Conservation (phyloP, 1,140 invertebrate genomes). For the Caligus rogercresseyi region DNA sequence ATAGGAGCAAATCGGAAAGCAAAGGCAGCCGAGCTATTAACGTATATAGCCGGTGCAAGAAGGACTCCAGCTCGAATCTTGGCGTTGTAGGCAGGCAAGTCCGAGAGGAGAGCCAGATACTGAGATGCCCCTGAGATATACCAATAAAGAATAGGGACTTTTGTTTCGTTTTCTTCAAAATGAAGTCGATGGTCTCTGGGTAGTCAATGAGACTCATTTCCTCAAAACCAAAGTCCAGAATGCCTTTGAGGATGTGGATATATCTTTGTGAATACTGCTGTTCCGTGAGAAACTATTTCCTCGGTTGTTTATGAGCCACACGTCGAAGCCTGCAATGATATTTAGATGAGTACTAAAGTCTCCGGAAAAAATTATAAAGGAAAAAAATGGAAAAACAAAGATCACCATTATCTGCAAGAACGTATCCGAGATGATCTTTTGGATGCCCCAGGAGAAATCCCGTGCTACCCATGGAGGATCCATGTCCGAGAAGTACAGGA, state of each 20-base stretch:
- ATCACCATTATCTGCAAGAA: conserved; percentile 18
- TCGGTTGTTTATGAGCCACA: conserved; percentile 17
- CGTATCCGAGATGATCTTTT: conserved; percentile 11
- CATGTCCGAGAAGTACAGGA: conserved; percentile 4
- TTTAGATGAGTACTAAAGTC: conserved; percentile 1
- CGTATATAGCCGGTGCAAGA: neutral
- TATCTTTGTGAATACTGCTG: neutral
- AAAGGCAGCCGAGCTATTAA: neutral
- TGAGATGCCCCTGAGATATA: neutral
- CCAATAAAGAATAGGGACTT: neutral
- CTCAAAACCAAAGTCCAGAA: conserved; percentile 14
- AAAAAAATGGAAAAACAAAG: neutral
- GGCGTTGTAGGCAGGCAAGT: conserved; percentile 5
- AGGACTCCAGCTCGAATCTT: neutral
- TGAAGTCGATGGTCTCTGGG: conserved; percentile 5
- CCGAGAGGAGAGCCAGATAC: conserved; percentile 2
- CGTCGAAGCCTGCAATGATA: conserved; percentile 15
- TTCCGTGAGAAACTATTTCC: conserved; percentile 16
- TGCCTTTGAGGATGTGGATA: neutral
- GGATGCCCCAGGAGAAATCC: conserved; percentile 7
- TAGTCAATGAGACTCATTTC: conserved; percentile 1
- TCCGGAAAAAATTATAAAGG: neutral
- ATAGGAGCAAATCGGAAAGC: neutral
- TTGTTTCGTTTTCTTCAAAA: neutral
- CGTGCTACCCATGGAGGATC: neutral